These are phyloP conservation scores for Phycodurus eques DNA, from an alignment of 2,113 vertebrate species.

Conservation along the genomic window DNA sequence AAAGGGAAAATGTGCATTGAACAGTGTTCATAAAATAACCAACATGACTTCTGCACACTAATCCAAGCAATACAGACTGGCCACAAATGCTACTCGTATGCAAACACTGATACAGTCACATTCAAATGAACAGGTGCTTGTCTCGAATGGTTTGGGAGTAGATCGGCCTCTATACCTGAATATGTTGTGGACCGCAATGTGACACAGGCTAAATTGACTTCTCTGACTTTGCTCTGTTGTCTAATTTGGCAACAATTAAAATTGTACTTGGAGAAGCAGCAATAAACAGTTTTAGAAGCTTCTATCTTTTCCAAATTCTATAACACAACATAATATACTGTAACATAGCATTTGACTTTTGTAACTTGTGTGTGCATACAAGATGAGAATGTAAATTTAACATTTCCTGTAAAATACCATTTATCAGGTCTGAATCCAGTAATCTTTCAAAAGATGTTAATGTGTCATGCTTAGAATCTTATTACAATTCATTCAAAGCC, in stretches of 20 bases:
- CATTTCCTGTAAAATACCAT: not conserved
- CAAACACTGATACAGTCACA: slow-evolving; percentile 40
- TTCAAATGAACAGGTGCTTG: slow-evolving; percentile 48
- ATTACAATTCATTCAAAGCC: not conserved
- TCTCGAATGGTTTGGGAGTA: slow-evolving; percentile 24
- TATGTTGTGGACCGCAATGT: slow-evolving; percentile 38
- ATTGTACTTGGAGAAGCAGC: not conserved
- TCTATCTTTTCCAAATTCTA: not conserved
- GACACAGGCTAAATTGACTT: not conserved
- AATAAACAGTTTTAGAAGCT: too few species aligned
- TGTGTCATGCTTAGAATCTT: not conserved
- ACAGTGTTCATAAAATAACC: not conserved
- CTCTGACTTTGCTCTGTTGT: not conserved
- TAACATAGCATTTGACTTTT: not conserved
- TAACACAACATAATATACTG: not conserved
- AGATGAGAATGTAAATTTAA: not conserved
- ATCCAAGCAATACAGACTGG: slow-evolving; percentile 8
- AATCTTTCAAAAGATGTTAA: not conserved
- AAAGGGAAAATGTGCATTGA: not conserved
- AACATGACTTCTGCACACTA: not conserved
- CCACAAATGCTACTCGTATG: slow-evolving; percentile 24
- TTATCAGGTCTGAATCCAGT: not conserved
- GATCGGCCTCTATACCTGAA: slow-evolving; percentile 53
- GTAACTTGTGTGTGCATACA: not conserved
- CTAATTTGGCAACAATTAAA: not conserved